Conservation (phyloP, 1,140 invertebrate species). For the Drosophila ohnishii region DNA sequence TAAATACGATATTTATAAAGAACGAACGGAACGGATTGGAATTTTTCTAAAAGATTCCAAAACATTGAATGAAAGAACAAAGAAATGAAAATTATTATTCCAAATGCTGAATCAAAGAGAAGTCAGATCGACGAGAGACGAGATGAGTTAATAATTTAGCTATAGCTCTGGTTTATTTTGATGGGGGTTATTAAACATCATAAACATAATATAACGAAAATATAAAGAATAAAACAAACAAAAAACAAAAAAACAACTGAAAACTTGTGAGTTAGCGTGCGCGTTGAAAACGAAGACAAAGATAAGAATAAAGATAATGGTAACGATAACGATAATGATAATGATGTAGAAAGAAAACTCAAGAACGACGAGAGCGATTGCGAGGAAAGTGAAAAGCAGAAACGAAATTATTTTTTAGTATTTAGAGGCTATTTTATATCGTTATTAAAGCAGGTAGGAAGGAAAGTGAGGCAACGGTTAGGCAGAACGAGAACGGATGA, state of each 20-base stretch:
- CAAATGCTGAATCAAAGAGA: slow-evolving; percentile 64
- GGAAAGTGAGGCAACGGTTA: slow-evolving; percentile 37
- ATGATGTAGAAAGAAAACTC: slow-evolving; percentile 37
- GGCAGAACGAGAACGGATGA: slow-evolving; percentile 14
- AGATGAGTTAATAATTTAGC: slow-evolving; percentile 42
- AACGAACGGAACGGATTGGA: slow-evolving; percentile 48
- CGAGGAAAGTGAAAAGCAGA: slow-evolving; percentile 32
- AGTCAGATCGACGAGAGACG: slow-evolving; percentile 13
- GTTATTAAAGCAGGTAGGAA: slow-evolving; percentile 61
- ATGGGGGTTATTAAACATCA: slow-evolving; percentile 39
- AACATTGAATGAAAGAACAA: slow-evolving; percentile 27
- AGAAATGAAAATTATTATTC: slow-evolving; percentile 50
- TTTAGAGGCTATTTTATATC: slow-evolving; percentile 82
- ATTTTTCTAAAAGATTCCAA: slow-evolving; percentile 73
- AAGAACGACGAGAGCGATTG: slow-evolving; percentile 25
- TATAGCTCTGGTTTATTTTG: slow-evolving; percentile 53
- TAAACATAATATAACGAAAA: slow-evolving; percentile 26
- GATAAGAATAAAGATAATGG: slow-evolving; percentile 44
- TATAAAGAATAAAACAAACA: slow-evolving; percentile 1
- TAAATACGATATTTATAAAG: slow-evolving; percentile 67
- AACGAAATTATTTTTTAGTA: slow-evolving; percentile 80
- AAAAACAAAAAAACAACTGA: slow-evolving; percentile 8
- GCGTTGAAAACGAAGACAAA: slow-evolving; percentile 72
- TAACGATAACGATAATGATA: slow-evolving; percentile 23
- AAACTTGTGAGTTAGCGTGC: slow-evolving; percentile 70